Conservation (phyloP, 2,113 vertebrate genomes). For the Trachemys scripta region DNA sequence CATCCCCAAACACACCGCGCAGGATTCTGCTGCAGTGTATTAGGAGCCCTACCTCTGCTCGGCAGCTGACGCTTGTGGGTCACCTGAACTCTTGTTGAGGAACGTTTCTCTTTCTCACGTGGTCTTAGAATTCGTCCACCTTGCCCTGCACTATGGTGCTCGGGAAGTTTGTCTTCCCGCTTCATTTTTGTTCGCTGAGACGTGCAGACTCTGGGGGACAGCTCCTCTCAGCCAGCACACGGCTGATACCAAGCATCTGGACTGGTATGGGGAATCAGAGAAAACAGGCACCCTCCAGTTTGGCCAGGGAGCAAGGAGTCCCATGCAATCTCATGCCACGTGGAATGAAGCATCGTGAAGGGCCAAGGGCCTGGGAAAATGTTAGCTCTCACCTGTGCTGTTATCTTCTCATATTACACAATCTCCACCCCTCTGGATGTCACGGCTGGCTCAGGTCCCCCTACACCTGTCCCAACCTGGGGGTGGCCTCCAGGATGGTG, state of each 20-base stretch:
- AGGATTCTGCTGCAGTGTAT: not conserved
- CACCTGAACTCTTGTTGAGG: not conserved
- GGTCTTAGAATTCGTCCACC: not conserved
- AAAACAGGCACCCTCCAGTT: not conserved
- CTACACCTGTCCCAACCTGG: not conserved
- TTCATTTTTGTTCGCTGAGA: not conserved
- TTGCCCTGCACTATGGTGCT: not conserved
- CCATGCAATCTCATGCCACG: not conserved
- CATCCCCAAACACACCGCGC: not conserved
- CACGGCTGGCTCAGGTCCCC: not conserved
- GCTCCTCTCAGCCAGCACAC: not conserved
- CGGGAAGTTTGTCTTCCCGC: not conserved
- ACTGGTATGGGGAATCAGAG: not conserved
- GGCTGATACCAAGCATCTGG: not conserved
- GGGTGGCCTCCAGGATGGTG: not conserved
- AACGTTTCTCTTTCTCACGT: not conserved
- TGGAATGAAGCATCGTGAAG: not conserved
- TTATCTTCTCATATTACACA: not conserved
- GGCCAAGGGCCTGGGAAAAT: rapidly evolving
- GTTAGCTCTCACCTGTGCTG: not conserved
- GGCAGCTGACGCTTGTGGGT: not conserved
- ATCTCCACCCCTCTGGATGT: too few species aligned
- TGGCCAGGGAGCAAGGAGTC: not conserved
- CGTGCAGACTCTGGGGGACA: not conserved
- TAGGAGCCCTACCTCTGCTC: not conserved